Base-by-base conservation (phyloP, 2,113 vertebrate species). In the Crypturellus undulatus region DNA sequence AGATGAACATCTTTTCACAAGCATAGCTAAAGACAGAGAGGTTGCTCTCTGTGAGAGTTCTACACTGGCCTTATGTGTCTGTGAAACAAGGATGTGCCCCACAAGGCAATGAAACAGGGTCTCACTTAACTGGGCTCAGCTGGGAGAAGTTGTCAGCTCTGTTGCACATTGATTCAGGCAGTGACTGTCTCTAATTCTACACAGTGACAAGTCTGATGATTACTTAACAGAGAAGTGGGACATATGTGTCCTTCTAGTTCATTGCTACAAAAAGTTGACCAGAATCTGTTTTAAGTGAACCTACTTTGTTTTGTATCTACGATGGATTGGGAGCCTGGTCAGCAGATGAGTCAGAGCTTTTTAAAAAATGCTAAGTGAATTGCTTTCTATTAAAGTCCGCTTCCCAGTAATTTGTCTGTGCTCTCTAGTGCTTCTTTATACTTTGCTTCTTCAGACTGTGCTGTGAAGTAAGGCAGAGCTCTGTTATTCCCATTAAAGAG, bases 221-320 rank as follows among this genome's bases (percentile, higher is more conserved):
- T 26, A 59, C 52, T 79, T 67, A 25, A 38, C 34, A n/a, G 67
- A 65, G 36, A 36, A 49, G 40, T 9, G 32, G 49, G 26, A n/a
- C 20, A 19, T 5, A 3, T 0, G 0, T 6, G 8, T 30, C 9
- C 26, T 69, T 38, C 52, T 32, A 4, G 4, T 4, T 19, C 9
- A 3, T 8, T 56, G 42, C 15, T 71, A 68, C 56, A 16, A 16
- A 71, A 88, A 73, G 15, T n/a, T 59, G 4, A 54, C 36, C 80
- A 34, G 42, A 78, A 63, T 25, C 20, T 4, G 4, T 81, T 84
- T 79, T 34, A 52, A 82, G 26, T 51, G 26, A 73, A 70, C 42
- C 49, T 59, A 19, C 32, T 90, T 40, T 40, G 10, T 49, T 36
- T 76, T 87, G 34, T 2, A 1, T 36, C 63, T 49, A 25, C 70